Base-by-base conservation (phyloP, 2,888 invertebrate species). In the Nipponacmea schrenckii region DNA sequence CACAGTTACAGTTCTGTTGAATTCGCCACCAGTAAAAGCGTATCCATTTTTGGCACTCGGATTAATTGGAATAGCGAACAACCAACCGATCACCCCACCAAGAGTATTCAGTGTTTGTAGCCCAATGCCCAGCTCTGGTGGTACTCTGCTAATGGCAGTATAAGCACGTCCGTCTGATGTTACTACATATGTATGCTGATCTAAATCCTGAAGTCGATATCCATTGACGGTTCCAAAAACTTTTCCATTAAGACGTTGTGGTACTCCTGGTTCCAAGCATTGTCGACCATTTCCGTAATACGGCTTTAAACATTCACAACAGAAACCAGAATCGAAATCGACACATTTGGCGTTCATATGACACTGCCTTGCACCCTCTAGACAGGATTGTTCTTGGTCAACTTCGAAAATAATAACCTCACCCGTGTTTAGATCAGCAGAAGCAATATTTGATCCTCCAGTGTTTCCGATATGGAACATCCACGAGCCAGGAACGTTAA, bases 241-340 rank as follows among this genome's bases (percentile, higher is more conserved):
- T 86, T 94, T 94, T 14, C 98, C 98, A 74, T 94, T 95, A 15
- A 97, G 94, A 83, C 98, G 91, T 66, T 97, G 91, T 0, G 97
- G 96, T 4, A 93, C 91, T 82, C 94, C 95, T 86, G 93, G 92
- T 88, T 93, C 93, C 73, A 98, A 92, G 86, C 98, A 98, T 68
- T 93, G 93, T 86, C 93, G 93, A 69, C 98, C 98, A 87, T 98
- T 98, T 75, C 98, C 98, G 86, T 95, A 96, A 89, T 91, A 96
- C 8, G 94, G 94, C 50, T 92, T 91, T 0, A 83, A 79, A 87
- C 98, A 98, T 76, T 92, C 91, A 87, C 98, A 99, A 86, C 98
- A 98, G 87, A 94, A 96, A 12, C 97, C 97, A 46, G 91, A 91
- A 67, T 92, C 91, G 84, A 93, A 94, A 88, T 98, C 96, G 8